Percentiles rank a stretch among this genome's conserved stretches.
Evolutionary conservation across 2,888 invertebrate genomes (phyloP).

Genomic region (Andrena flavipes): DNA sequence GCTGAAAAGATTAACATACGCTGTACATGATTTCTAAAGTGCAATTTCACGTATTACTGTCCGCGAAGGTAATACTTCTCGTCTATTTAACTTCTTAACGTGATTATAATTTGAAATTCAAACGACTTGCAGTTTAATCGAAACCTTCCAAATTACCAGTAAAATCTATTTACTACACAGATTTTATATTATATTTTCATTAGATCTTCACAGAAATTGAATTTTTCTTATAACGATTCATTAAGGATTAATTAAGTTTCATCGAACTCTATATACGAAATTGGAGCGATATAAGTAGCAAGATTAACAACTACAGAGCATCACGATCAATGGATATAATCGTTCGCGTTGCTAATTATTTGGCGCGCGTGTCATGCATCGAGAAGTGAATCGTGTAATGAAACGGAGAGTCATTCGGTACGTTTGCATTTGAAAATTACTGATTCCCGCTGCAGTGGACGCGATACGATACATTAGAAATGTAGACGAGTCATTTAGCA

Average conservation of each 20-base stretch:
- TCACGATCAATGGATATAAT: conserved; percentile 5
- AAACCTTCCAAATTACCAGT: background rate
- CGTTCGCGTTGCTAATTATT: conserved; percentile 22
- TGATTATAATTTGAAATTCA: background rate
- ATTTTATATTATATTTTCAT: background rate
- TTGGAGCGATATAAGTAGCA: background rate
- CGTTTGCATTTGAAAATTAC: conserved; percentile 13
- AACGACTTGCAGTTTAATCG: background rate
- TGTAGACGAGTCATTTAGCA: conserved; percentile 50
- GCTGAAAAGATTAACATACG: conserved; percentile 86
- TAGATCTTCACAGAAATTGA: background rate
- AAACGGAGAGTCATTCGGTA: conserved; percentile 39
- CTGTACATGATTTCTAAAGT: background rate
- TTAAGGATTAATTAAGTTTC: conserved; percentile 9
- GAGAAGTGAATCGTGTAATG: conserved; percentile 33
- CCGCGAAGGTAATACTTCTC: no score
- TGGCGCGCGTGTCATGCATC: conserved; percentile 19
- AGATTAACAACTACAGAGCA: background rate
- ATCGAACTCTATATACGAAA: background rate
- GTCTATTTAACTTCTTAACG: background rate
- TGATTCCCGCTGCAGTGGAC: background rate
- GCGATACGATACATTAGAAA: conserved; percentile 52
- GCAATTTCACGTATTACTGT: background rate
- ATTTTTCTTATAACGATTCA: background rate
- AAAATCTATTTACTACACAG: background rate